Base-by-base conservation (phyloP, 2,888 invertebrate genomes). In the Myopa tessellatipennis region DNA sequence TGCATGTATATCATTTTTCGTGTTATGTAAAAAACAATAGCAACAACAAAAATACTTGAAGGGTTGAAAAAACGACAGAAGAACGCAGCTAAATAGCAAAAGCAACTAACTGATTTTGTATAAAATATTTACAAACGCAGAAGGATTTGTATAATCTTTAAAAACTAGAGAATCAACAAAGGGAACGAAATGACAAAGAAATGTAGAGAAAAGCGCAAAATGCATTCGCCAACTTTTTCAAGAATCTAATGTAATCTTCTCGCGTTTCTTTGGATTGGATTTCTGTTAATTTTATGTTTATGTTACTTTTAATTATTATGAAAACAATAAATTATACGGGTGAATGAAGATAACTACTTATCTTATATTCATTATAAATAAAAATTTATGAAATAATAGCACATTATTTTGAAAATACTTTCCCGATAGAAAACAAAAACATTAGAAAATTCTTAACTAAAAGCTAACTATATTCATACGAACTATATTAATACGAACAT, bases 301-400 rank as follows among this genome's bases (percentile, higher is more conserved):
- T 65, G 55, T 52, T 73, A 52, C 68, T 74, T 40, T 36, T 7
- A 38, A 6, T n/a, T n/a, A 55, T 5, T 55, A 55, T 12, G 55
- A 55, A 12, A 55, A 16, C 45, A 45, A 45, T 45, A 45, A 45
- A 45, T 45, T 26, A 26, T 26, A 26, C 26, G 26, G 50, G 10
- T 50, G 50, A 14, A 8, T 50, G 50, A 16, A 55, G n/a, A 55
- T 5, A 50, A 36, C 61, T 65, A 74, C 26, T 26, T n/a, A 69
- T 68, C n/a, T 50, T 38, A 58, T n/a, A 68, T 55, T 60, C 26
- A 74, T 60, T 75, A 65, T 26, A 26, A 26, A 26, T 26, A 72
- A 74, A 75, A 68, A 74, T 26, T 71, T n/a, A 78, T 70, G 69
- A 8, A 73, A 75, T 69, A 26, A 67, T 74, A 77, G 14, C n/a